Evolutionary conservation across 2,888 invertebrate species (phyloP), one percentile per base, ranked within the genome.

Genomic region (Blastobasis lacticolella): DNA sequence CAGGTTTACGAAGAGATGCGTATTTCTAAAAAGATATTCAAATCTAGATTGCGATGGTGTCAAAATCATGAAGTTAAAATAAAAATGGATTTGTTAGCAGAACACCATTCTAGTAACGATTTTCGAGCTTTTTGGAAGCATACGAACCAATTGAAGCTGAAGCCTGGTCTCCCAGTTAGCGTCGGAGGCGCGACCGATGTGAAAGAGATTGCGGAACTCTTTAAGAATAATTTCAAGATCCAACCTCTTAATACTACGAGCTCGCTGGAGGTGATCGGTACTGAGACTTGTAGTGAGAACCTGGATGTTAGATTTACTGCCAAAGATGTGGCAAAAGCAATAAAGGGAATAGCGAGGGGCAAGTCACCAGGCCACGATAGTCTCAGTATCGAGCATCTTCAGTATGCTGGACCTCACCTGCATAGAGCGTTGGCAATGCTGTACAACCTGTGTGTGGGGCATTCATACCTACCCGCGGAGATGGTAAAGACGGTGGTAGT

Each of bases 71-170:
- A 54, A 42, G 47, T 54, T 7, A 37, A 53, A 45, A 49, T 53
- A 23, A 58, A 56, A 46, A 50, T 54, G 52, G 49, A 54, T 36
- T 49, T 50, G n/a, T 47, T 56, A 7, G 52, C 55, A 51, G 10
- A 49, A 10, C 47, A 54, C 10, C 38, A 48, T 10, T 10, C 37
- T 37, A 48, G 9, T 37, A 48, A 50, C 37, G 42, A 52, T 45
- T 54, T 54, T 46, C 36, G 37, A 41, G 51, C 37, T 36, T 51
- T 57, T 43, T 54, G 57, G 54, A 57, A 53, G 49, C 37, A 38
- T 7, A 54, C 54, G 10, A 56, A 48, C 42, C 51, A 51, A 10
- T 23, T 57, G 8, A 51, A 53, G 43, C 5, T 37, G 9, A 45
- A 10, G 7, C 10, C 36, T 36, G 36, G 45, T 8, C 45, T 45